Base-by-base conservation (phyloP, 2,797 vertebrate species). In the Vipera ursinii region DNA sequence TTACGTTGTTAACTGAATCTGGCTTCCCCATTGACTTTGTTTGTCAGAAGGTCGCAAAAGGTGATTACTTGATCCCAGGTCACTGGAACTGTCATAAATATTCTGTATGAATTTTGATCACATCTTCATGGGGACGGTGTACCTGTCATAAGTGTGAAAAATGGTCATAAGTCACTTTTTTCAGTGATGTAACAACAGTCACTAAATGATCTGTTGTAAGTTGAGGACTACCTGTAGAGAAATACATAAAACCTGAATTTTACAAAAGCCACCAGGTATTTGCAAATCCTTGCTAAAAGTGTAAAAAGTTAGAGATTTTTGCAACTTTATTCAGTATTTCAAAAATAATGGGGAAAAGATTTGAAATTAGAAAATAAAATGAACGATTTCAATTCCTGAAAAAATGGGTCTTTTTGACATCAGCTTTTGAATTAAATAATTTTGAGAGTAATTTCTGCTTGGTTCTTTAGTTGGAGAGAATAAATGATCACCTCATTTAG, bases 401-500 rank as follows among this genome's bases (percentile, higher is more conserved):
- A 51, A 90, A 90, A 4, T 9, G 10, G 38, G 6, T 12, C 6
- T 7, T 20, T 13, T 44, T 55, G 28, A 51, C 1, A 13, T 32
- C 90, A 56, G 59, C 90, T 12, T 87, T 12, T 94, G 91, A 78
- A 87, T 94, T 65, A 55, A 89, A 61, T 90, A 69, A 55, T 78
- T 63, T 28, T 73, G 63, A 85, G 53, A 87, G 94, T 93, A 93
- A 91, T 85, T 92, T 17, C 24, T 95, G 93, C 94, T 88, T 86
- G 91, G 86, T 90, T 94, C 93, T 94, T 96, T 96, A 55, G 90
- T 96, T 96, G 96, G 92, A 86, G 17, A 44, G 73, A 78, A 38
- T 32, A 78, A 82, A 82, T 94, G 89, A 61, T 94, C 95, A 60
- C 94, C 95, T 94, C 28, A 94, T 90, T 95, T 96, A 88, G 94